These are phyloP conservation scores for Adrianichthys oophorus DNA, from an alignment of 2,797 vertebrate genomes.

Conservation along the genomic window DNA sequence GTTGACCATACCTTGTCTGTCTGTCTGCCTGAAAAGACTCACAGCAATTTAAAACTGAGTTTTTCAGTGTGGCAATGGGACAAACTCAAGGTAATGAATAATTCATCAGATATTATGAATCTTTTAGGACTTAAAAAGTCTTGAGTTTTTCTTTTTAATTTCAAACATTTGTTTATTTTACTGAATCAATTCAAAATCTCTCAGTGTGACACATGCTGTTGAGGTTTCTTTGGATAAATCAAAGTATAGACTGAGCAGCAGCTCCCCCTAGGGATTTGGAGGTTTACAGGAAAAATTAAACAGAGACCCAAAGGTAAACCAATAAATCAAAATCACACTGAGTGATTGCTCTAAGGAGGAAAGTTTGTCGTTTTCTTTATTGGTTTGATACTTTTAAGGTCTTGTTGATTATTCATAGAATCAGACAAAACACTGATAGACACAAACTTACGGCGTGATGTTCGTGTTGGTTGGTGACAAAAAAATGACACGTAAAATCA, in stretches of 20 bases:
- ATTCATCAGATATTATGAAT: slow-evolving; percentile 3
- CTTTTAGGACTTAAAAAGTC: neutral
- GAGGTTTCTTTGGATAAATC: slow-evolving; percentile 1
- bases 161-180: neutral
- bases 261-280: slow-evolving; percentile 72
- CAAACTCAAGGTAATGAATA: neutral
- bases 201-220: slow-evolving; percentile 2
- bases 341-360: slow-evolving; percentile 11
- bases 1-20: slow-evolving; percentile 5
- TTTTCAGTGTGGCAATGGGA: slow-evolving; percentile 4
- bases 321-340: slow-evolving; percentile 64
- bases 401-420: slow-evolving; percentile 54
- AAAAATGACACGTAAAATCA: slow-evolving; percentile 34
- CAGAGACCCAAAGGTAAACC: slow-evolving; percentile 64
- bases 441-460: slow-evolving; percentile 51
- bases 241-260: slow-evolving; percentile 30
- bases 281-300: slow-evolving; percentile 66
- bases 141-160: neutral
- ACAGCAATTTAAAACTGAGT: too few species aligned
- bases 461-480: slow-evolving; percentile 56
- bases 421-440: slow-evolving; percentile 39
- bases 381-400: slow-evolving; percentile 61
- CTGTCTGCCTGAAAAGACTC: slow-evolving; percentile 26
- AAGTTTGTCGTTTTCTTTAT: slow-evolving; percentile 58
- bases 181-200: neutral